Base-by-base conservation (phyloP, 2,797 vertebrate species). In the Nannoperca australis region DNA sequence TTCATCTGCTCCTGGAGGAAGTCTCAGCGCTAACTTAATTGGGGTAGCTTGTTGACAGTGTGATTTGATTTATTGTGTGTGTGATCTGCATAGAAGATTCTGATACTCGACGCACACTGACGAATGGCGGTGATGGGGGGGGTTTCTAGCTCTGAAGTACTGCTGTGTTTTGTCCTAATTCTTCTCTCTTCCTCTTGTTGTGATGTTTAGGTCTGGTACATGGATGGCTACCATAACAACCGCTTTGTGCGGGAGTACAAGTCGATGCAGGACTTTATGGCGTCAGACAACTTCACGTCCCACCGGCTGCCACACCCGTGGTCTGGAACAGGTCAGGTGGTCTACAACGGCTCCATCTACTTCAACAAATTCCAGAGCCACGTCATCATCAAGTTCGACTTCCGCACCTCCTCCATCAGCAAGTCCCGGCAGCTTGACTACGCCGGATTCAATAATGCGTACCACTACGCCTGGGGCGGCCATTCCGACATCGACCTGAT, bases 321-420 rank as follows among this genome's bases (percentile, higher is more conserved):
- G 98, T 99, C 98, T 0, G 98, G 98, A 69, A 99, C 98, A 0
- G 98, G 98, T 7, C 98, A 99, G 93, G 98, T 99, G 87, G 97
- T 99, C 84, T 99, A 99, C 95, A 99, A 99, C 0, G 98, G 98
- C 85, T 99, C 98, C 47, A 97, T 99, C 83, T 99, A 98, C 93
- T 99, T 99, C 95, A 99, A 98, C 89, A 99, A 99, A 88, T 99
- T 99, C 95, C 98, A 99, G 95, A 99, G 98, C 92, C 97, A 99
- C 90, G 96, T 98, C 73, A 96, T 99, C 92, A 98, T 99, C 95
- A 94, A 97, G 83, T 99, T 99, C 62, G 97, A 99, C 95, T 95
- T 99, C 94, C 96, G 95, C 78, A 97, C 97, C 2, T 97, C 97
- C 76, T 95, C 95, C 68, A 97, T 99, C 87, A 97, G 97, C 87